phyloP scores from a whole-genome alignment of 2,797 vertebrate species.

The Peromyscus nudipes region DNA sequence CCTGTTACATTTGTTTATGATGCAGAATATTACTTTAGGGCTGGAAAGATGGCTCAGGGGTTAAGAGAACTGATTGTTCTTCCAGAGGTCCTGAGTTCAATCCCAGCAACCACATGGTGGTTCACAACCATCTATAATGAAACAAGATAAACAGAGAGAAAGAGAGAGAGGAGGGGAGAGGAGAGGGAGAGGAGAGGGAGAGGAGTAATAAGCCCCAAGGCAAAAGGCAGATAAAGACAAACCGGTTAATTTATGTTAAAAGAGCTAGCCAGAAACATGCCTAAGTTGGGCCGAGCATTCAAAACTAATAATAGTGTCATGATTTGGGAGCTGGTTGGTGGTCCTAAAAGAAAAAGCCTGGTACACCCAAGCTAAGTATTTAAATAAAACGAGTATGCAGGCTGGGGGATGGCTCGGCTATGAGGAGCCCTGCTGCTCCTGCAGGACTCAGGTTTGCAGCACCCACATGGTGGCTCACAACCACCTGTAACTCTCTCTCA shows the following conservation, averaged over 20 bases:
- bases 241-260: not conserved
- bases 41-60: no score
- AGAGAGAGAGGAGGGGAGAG: rapidly evolving
- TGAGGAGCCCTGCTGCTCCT: not conserved
- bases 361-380: not conserved
- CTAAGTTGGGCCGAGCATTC: not conserved
- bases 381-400: rapidly evolving
- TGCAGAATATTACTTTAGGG: not conserved
- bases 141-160: not conserved
- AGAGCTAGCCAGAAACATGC: not conserved
- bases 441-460: not conserved
- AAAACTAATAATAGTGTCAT: not conserved
- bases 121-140: no score
- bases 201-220: no score
- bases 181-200: no score
- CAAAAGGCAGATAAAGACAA: no score
- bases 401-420: no score
- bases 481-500: no score
- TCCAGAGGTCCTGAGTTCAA: no score
- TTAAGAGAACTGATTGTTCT: no score
- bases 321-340: not conserved
- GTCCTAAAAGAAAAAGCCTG: not conserved
- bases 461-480: not conserved
- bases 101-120: no score
- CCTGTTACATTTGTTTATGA: not conserved